Evolutionary conservation across 2,113 vertebrate species (phyloP).

Genomic region (Strix uralensis): DNA sequence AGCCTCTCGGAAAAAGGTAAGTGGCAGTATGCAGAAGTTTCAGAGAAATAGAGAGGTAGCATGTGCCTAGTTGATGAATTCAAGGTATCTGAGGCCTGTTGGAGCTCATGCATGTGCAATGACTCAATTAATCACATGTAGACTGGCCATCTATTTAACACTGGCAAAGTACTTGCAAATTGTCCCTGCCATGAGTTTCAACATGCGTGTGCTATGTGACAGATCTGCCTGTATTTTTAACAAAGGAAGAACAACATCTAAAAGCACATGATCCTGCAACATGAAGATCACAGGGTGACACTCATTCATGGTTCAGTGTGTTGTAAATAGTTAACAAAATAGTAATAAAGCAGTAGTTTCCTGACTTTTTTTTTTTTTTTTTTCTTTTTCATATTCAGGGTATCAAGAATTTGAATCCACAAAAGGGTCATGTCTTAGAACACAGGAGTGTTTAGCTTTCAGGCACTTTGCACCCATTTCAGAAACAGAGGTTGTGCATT

Average conservation of each 20-base stretch:
- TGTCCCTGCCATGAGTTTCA: not conserved
- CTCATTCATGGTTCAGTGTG: not conserved
- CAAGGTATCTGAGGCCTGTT: not conserved
- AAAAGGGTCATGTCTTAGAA: fast-evolving
- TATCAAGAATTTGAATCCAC: not conserved
- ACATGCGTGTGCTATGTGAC: not conserved
- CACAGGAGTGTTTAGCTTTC: not conserved
- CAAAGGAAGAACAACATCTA: not conserved
- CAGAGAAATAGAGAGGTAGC: not conserved
- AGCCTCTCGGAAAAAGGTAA: not conserved
- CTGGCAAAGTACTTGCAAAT: not conserved
- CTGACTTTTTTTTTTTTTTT: not conserved
- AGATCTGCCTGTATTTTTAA: not conserved
- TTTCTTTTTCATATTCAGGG: not conserved
- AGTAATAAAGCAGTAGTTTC: not conserved
- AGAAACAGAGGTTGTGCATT: not conserved
- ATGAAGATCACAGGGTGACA: not conserved
- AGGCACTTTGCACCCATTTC: not conserved
- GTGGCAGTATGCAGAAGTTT: not conserved
- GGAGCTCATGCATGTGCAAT: not conserved
- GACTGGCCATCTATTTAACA: not conserved
- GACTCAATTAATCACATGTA: not conserved
- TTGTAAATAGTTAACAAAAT: not conserved
- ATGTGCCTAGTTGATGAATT: not conserved
- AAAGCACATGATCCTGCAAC: not conserved